phyloP scores from a whole-genome alignment of 1,140 invertebrate species.

The Lepidurus packardi region DNA sequence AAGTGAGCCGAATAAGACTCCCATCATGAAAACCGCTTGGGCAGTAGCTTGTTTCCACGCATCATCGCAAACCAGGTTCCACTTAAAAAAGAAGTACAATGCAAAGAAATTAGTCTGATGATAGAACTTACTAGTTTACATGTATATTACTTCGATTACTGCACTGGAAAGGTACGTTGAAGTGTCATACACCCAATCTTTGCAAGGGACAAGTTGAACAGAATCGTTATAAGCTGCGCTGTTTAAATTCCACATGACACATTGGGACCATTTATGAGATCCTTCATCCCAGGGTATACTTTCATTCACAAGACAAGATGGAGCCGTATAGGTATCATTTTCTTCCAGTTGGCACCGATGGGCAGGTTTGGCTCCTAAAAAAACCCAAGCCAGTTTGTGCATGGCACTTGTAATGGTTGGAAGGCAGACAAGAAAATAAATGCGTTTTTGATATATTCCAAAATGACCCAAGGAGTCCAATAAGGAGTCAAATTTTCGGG shows the following conservation, averaged over 20 bases:
- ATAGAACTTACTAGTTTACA: not conserved
- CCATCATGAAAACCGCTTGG: constrained; percentile 74
- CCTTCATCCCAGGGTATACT: not conserved
- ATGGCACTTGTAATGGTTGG: constrained; percentile 1
- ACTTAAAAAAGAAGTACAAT: constrained; percentile 46
- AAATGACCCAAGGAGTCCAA: constrained; percentile 1
- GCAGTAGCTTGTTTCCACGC: constrained; percentile 60
- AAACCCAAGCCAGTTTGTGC: constrained; percentile 1
- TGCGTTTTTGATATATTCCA: not conserved
- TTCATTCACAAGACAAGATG: not conserved
- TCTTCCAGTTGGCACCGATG: not conserved
- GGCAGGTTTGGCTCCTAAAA: constrained; percentile 17
- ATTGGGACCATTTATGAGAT: not conserved
- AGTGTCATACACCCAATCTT: not conserved
- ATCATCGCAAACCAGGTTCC: constrained; percentile 65
- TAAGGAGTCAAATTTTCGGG: not conserved
- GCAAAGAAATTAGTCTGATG: too few species aligned
- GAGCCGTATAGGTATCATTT: not conserved
- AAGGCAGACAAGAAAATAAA: constrained; percentile 4
- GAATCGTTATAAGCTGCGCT: not conserved
- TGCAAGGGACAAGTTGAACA: not conserved
- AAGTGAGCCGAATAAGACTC: constrained; percentile 70
- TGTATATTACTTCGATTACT: not conserved
- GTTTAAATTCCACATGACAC: not conserved
- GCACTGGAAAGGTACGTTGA: not conserved